Conservation (phyloP, 2,797 vertebrate species). For the Choloepus didactylus region DNA sequence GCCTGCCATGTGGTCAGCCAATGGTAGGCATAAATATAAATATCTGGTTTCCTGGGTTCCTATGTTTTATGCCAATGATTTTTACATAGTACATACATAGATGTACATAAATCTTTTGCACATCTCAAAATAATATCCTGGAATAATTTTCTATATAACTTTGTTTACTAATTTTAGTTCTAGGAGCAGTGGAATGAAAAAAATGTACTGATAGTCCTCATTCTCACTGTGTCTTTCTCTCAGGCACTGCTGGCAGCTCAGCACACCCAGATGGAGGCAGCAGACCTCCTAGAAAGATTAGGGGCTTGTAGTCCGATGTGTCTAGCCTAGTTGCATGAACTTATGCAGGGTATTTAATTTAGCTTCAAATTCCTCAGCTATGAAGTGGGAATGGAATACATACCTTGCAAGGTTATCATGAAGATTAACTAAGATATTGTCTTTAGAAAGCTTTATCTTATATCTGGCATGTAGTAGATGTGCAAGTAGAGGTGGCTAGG, state of each 20-base stretch:
- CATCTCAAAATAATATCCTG: not conserved
- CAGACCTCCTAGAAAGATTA: not conserved
- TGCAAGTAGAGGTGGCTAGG: not conserved
- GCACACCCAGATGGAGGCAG: not conserved
- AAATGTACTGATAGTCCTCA: not conserved
- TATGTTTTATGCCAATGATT: not conserved
- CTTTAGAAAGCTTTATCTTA: not conserved
- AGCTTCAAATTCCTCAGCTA: not conserved
- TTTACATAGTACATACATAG: not conserved
- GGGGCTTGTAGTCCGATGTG: not conserved
- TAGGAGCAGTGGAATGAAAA: not conserved
- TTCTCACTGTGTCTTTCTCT: not conserved
- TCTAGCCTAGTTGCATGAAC: not conserved
- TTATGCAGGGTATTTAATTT: not conserved
- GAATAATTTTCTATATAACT: not conserved
- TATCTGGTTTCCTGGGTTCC: not conserved
- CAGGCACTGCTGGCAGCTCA: not conserved
- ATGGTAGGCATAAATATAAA: not conserved
- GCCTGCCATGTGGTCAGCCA: not conserved
- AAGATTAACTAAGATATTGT: not conserved
- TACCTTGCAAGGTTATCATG: not conserved
- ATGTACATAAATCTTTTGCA: not conserved
- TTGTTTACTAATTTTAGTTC: not conserved
- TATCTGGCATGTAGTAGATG: not conserved
- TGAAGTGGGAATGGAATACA: not conserved